These are phyloP conservation scores for Urocynchramus pylzowi DNA, from an alignment of 2,113 vertebrate genomes.

Conservation along the genomic window DNA sequence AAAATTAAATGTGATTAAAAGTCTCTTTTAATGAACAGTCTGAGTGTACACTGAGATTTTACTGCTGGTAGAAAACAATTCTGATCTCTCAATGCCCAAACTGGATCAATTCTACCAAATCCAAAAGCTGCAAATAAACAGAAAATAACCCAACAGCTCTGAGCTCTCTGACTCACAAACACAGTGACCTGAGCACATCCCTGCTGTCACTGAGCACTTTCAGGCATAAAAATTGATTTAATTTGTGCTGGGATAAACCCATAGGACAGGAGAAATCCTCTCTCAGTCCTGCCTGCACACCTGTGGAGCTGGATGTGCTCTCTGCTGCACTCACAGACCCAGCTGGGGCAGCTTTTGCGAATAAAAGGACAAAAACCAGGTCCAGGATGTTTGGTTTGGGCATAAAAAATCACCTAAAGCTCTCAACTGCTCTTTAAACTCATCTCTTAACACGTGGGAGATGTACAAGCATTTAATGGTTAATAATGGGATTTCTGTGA, in stretches of 20 bases:
- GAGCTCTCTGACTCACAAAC: neutral
- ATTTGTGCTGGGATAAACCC: neutral
- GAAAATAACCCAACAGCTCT: neutral
- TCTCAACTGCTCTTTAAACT: neutral
- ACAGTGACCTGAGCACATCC: accelerated
- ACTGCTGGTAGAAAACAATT: neutral
- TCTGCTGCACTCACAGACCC: neutral
- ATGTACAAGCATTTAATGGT: accelerated
- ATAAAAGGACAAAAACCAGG: neutral
- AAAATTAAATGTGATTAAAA: neutral
- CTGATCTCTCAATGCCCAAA: neutral
- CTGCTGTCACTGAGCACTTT: neutral
- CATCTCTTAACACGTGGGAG: accelerated
- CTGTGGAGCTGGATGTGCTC: neutral
- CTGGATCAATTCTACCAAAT: neutral
- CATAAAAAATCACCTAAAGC: neutral
- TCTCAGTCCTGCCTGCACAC: neutral
- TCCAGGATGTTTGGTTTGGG: neutral
- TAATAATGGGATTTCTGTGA: neutral
- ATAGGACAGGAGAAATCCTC: neutral
- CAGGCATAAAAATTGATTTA: neutral
- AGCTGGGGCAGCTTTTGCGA: accelerated
- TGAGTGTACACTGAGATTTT: neutral
- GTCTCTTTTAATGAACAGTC: accelerated
- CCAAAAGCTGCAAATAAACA: neutral